phyloP scores from a whole-genome alignment of 2,797 vertebrate species.

The Phylloscopus collybita region DNA sequence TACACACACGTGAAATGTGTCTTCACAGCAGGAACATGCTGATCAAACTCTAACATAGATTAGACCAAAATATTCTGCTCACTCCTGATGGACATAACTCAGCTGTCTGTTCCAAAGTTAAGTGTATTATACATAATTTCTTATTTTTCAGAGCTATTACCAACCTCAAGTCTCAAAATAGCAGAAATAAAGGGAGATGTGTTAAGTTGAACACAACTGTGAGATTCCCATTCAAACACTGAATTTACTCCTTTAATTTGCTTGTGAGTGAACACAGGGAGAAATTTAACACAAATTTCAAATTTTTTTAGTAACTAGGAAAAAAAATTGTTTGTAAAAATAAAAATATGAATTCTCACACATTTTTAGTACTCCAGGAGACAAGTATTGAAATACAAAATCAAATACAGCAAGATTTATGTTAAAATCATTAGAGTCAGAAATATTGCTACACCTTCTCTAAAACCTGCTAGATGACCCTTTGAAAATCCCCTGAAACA shows the following conservation, averaged over 20 bases:
- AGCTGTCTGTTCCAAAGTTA: not conserved
- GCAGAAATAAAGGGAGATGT: not conserved
- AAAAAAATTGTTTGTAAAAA: not conserved
- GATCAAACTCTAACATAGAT: not conserved
- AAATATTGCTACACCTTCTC: not conserved
- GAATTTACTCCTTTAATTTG: not conserved
- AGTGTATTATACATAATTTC: not conserved
- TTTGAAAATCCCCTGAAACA: constrained; percentile 17
- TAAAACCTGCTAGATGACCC: not conserved
- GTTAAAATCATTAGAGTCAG: constrained; percentile 8
- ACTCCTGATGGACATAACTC: not conserved
- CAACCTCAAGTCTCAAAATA: not conserved
- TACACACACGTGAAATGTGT: not conserved
- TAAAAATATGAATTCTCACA: not conserved
- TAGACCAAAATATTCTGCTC: not conserved
- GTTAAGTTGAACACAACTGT: not conserved
- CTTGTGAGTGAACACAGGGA: not conserved
- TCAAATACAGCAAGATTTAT: not conserved
- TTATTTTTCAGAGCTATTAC: not conserved
- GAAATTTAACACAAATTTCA: not conserved
- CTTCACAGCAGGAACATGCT: not conserved
- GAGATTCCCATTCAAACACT: not conserved
- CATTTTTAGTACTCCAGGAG: not conserved
- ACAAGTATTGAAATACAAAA: not conserved
- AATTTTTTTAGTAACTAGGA: not conserved